Base-by-base conservation (phyloP, 2,888 invertebrate species). In the Limenitis camilla region DNA sequence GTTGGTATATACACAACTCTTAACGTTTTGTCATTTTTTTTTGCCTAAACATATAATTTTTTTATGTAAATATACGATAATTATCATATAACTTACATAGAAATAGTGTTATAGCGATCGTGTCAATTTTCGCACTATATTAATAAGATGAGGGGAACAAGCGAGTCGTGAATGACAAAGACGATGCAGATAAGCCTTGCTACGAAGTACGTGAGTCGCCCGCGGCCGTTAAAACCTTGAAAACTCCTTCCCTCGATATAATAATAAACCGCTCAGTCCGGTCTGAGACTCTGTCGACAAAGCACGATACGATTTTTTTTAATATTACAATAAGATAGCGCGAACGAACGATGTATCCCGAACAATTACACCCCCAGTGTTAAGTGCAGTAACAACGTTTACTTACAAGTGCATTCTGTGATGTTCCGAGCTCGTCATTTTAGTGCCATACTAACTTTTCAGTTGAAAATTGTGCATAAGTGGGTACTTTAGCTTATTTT, bases 231-330 rank as follows among this genome's bases (percentile, higher is more conserved):
- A 66, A 71, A 80, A 83, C 85, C 86, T 85, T 85, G 86, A 81
- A 70, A 72, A 76, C 81, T 83, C 83, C 82, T 80, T 80, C 77
- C 78, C 77, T 75, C 80, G 71, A 72, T 78, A 80, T 74, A 80
- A 83, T 80, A 81, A 86, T 78, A 81, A 81, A 76, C 74, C 69
- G 77, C 78, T 83, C 86, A 87, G 86, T 87, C 69, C 77, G 81
- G 74, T 76, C 66, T 69, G 71, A 79, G 73, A 81, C 83, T 83
- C 76, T 80, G 81, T 67, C 81, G 81, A 82, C 72, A 76, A 72
- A 67, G 74, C 84, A 84, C 86, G 82, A 80, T 38, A 69, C 74
- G 76, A 77, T 73, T 71, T 53, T 71, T 53, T 53, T 47, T 40
- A 46, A 49, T 53, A 64, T 66, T 63, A 71, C 63, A 69, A 67